Evolutionary conservation across 2,888 invertebrate genomes (phyloP).

Genomic region (Copidosoma aretas): DNA sequence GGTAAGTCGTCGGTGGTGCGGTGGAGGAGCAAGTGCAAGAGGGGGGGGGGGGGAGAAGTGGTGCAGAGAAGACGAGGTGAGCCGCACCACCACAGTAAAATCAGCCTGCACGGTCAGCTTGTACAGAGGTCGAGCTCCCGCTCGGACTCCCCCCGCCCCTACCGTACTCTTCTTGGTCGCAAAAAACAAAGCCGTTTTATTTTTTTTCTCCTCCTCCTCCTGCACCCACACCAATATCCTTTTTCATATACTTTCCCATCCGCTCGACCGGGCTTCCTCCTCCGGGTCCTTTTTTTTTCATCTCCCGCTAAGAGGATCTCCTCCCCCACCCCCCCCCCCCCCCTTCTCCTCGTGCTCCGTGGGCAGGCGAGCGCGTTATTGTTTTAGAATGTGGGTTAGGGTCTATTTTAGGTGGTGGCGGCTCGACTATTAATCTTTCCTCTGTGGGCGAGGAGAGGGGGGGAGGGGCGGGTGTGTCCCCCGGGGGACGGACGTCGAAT

Average conservation of each 20-base stretch:
- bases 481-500: constrained; percentile 9
- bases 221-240: too few relatives aligned
- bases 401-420: not conserved
- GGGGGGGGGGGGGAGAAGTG: too few relatives aligned
- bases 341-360: not conserved
- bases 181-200: constrained; percentile 29
- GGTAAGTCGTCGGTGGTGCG: not conserved
- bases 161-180: not conserved
- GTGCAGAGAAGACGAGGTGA: too few relatives aligned
- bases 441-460: too few relatives aligned
- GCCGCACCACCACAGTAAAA: too few relatives aligned
- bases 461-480: too few relatives aligned
- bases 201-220: not conserved
- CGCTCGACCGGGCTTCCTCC: too few relatives aligned
- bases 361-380: constrained; percentile 7
- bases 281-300: not conserved
- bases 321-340: not conserved
- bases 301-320: not conserved
- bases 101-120: too few relatives aligned
- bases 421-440: constrained; percentile 30
- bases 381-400: constrained; percentile 33
- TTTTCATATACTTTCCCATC: too few relatives aligned
- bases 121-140: too few relatives aligned
- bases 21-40: not conserved
- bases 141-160: too few relatives aligned